Evolutionary conservation across 2,113 vertebrate species (phyloP).

Genomic region (Osmerus eperlanus): DNA sequence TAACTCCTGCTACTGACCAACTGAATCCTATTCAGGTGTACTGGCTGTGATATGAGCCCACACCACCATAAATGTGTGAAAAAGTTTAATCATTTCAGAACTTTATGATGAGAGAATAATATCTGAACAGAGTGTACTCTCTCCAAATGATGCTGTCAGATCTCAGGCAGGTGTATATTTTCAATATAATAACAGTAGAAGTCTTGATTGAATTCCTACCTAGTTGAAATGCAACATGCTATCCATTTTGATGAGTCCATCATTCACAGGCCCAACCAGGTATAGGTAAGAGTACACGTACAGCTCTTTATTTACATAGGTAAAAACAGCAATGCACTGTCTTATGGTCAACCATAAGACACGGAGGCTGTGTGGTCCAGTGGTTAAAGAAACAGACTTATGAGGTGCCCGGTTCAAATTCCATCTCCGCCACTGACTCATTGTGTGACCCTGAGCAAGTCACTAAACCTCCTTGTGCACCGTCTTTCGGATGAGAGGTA

Average conservation of each 20-base stretch:
- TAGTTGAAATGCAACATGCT: constrained; percentile 11
- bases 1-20: neutral
- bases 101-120: constrained; percentile 20
- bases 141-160: constrained; percentile 45
- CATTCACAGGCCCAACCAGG: neutral
- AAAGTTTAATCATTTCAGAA: constrained; percentile 33
- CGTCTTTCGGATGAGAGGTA: too few relatives aligned
- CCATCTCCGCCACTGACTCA: too few relatives aligned
- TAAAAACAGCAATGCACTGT: too few relatives aligned
- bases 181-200: constrained; percentile 53
- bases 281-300: neutral
- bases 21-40: neutral
- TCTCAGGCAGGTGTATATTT: constrained; percentile 57
- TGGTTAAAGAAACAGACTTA: too few relatives aligned
- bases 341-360: too few relatives aligned
- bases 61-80: neutral
- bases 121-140: constrained; percentile 19
- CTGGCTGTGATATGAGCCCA: neutral
- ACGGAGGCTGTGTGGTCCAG: too few relatives aligned
- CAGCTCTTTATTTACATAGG: too few relatives aligned
- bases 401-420: too few relatives aligned
- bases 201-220: constrained; percentile 46
- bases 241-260: neutral
- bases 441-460: too few relatives aligned
- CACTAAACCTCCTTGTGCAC: too few relatives aligned